Conservation (phyloP, 2,797 vertebrate genomes). For the Pelochelys cantorii region DNA sequence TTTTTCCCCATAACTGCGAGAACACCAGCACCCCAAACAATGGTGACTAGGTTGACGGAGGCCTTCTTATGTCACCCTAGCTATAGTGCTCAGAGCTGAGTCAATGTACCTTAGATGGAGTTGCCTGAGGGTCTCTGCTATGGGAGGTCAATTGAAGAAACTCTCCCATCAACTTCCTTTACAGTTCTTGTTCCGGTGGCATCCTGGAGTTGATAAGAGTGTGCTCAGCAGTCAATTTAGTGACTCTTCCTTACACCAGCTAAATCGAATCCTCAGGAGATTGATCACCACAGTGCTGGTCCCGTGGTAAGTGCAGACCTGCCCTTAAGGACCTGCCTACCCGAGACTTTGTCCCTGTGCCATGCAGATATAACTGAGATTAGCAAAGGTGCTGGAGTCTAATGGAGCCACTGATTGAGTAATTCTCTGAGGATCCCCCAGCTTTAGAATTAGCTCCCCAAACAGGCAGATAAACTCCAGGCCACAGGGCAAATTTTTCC, state of each 20-base stretch:
- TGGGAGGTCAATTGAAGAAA: too few species aligned
- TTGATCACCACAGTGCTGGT: too few species aligned
- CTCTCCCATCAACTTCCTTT: too few species aligned
- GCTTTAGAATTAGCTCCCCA: neutral
- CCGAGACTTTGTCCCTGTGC: neutral
- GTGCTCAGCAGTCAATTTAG: too few species aligned
- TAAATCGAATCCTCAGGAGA: too few species aligned
- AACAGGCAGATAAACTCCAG: neutral
- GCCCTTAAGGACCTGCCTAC: neutral
- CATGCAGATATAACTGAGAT: neutral
- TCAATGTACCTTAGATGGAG: too few species aligned
- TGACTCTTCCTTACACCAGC: too few species aligned
- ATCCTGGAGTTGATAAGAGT: too few species aligned
- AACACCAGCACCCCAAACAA: neutral
- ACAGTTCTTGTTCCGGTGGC: too few species aligned
- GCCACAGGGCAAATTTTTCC: neutral
- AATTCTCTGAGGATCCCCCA: neutral
- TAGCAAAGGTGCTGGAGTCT: neutral
- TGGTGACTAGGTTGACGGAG: neutral
- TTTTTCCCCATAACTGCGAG: too few species aligned
- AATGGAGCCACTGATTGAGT: neutral
- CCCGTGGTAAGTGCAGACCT: too few species aligned
- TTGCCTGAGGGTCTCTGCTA: too few species aligned
- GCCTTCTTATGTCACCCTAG: neutral
- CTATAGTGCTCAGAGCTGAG: neutral